These are phyloP conservation scores for Heterohyrax brucei DNA, from an alignment of 2,797 vertebrate species.

Conservation along the genomic window DNA sequence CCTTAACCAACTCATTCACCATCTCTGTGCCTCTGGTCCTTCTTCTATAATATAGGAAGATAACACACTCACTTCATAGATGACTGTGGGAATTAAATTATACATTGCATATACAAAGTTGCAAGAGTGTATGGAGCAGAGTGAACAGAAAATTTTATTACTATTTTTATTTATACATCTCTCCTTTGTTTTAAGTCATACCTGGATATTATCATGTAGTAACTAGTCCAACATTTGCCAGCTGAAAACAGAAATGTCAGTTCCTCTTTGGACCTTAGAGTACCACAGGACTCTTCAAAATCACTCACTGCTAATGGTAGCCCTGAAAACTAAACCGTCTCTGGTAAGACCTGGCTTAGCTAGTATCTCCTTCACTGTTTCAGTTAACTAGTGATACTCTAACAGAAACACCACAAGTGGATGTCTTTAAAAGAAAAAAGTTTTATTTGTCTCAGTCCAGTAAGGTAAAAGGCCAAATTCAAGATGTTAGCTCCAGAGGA, in stretches of 20 bases:
- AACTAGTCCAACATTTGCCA: not conserved
- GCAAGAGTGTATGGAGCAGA: not conserved
- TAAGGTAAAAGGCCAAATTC: no score
- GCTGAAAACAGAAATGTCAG: slow-evolving; percentile 1
- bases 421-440: no score
- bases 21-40: not conserved
- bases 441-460: no score
- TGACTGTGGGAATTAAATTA: not conserved
- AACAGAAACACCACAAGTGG: no score
- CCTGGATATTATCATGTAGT: not conserved
- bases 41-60: not conserved
- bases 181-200: not conserved
- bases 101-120: not conserved
- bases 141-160: not conserved
- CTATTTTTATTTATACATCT: slow-evolving; percentile 12
- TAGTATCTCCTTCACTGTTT: not conserved
- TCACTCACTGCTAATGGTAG: not conserved
- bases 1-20: not conserved
- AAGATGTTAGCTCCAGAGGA: no score
- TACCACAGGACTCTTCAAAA: not conserved
- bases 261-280: not conserved
- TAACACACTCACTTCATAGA: not conserved
- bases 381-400: no score
- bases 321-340: not conserved
- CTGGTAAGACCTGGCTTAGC: not conserved